phyloP scores from a whole-genome alignment of 2,888 invertebrate genomes.

The Ectemnius continuus region DNA sequence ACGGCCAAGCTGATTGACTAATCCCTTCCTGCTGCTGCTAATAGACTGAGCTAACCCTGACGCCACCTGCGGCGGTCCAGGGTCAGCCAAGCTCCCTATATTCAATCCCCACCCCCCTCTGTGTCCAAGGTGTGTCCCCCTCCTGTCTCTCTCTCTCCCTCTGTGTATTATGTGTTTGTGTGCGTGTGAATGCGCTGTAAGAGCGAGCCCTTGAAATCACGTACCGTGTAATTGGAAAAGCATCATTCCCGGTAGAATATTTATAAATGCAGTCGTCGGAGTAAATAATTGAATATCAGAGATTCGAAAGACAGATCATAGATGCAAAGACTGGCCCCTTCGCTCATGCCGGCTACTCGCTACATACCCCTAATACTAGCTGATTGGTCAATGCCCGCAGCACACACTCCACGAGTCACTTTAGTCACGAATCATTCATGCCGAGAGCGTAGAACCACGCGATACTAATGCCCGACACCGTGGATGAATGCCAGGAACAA shows the following conservation, averaged over 20 bases:
- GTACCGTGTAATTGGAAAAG: constrained; percentile 13
- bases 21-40: too few species aligned
- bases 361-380: constrained; percentile 52
- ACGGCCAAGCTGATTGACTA: too few species aligned
- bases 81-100: too few species aligned
- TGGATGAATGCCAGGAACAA: constrained; percentile 18
- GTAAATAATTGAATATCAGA: constrained; percentile 65
- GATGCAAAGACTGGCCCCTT: constrained; percentile 77
- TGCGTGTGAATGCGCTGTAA: constrained; percentile 17
- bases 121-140: constrained; percentile 2
- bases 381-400: constrained; percentile 52
- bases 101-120: too few species aligned
- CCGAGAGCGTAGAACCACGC: too few species aligned
- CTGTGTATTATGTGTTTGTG: constrained; percentile 23
- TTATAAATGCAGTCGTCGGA: constrained; percentile 56
- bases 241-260: constrained; percentile 35
- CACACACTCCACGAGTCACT: constrained; percentile 11
- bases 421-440: not conserved
- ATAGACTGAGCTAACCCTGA: too few species aligned
- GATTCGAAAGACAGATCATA: constrained; percentile 76
- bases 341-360: constrained; percentile 76
- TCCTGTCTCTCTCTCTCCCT: too few species aligned
- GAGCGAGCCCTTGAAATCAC: constrained; percentile 19
- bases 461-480: too few species aligned
- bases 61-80: too few species aligned